These are phyloP conservation scores for Agrenia bidenticulata DNA, from an alignment of 2,888 invertebrate species.

Conservation along the genomic window DNA sequence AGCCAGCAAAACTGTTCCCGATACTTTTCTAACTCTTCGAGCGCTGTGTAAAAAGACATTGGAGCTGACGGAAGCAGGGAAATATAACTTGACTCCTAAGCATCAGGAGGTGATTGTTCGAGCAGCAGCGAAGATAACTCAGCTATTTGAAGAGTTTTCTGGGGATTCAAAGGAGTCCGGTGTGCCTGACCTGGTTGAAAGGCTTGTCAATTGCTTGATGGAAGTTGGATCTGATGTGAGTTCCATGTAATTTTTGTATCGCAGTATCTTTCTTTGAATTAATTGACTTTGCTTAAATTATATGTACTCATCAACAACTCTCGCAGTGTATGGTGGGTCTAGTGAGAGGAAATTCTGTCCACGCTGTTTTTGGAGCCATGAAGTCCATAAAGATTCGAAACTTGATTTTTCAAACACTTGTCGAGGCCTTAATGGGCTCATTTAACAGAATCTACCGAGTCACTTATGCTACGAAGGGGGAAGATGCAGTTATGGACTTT, in stretches of 20 bases:
- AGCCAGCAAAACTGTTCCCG: background rate
- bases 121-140: background rate
- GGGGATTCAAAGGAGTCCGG: background rate
- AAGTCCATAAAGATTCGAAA: background rate
- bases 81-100: background rate
- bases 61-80: background rate
- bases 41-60: background rate
- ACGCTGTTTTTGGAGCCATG: background rate
- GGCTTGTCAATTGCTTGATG: background rate
- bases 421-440: background rate
- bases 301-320: background rate
- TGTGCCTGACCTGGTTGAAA: background rate
- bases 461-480: background rate
- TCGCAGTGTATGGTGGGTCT: background rate
- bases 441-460: background rate
- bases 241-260: too few species aligned
- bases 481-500: background rate
- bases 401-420: background rate
- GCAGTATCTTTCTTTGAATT: background rate
- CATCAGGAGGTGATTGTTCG: background rate
- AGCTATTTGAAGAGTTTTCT: background rate
- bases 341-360: background rate
- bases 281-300: background rate
- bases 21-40: background rate
- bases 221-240: background rate